phyloP scores from a whole-genome alignment of 2,113 vertebrate species.

The Catharus fuscescens region DNA sequence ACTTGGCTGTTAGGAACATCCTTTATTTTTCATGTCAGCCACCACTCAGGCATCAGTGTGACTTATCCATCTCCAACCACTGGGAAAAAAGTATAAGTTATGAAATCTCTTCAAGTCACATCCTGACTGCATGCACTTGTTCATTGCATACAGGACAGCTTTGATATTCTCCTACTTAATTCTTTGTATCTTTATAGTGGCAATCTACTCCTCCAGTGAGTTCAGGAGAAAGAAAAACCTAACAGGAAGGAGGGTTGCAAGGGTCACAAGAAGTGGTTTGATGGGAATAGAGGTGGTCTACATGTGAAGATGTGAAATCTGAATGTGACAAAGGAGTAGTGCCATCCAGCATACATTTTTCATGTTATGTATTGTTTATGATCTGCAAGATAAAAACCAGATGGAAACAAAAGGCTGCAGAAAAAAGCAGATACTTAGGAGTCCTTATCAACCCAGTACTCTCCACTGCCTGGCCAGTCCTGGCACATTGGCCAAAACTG shows the following conservation, averaged over 20 bases:
- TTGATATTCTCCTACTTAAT: not conserved
- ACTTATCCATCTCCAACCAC: not conserved
- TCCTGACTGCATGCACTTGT: rapidly evolving
- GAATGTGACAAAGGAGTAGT: not conserved
- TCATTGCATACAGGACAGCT: not conserved
- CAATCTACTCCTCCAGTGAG: not conserved
- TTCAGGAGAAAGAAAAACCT: not conserved
- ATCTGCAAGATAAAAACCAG: not conserved
- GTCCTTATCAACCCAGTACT: not conserved
- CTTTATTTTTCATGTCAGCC: not conserved
- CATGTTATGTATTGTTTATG: not conserved
- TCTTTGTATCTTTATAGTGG: rapidly evolving
- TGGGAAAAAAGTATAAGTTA: not conserved
- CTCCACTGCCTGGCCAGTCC: not conserved
- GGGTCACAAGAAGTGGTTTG: not conserved
- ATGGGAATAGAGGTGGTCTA: not conserved
- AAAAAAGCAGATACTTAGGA: not conserved
- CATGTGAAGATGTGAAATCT: not conserved
- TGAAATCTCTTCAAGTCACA: not conserved
- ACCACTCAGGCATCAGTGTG: not conserved
- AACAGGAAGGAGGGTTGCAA: not conserved
- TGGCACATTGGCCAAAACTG: too few relatives aligned
- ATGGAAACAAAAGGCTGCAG: not conserved
- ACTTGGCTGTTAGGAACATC: not conserved
- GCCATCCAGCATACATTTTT: not conserved